Base-by-base conservation (phyloP, 1,140 invertebrate genomes). In the Platyscapa corneri region DNA sequence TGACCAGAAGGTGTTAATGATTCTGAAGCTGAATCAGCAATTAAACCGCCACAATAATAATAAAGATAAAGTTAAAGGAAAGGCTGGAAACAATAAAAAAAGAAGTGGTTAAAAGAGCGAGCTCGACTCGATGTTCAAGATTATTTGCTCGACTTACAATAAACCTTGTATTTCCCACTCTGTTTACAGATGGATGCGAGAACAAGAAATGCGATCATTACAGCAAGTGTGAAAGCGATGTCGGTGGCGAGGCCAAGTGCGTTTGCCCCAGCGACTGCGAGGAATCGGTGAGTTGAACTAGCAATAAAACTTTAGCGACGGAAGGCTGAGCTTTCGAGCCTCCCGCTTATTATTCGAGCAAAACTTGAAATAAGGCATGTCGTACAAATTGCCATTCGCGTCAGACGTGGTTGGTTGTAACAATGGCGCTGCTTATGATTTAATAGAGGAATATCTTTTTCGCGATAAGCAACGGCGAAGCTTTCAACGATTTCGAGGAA, bases 151-250 rank as follows among this genome's bases (percentile, higher is more conserved):
- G 27, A 46, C 37, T 46, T 30, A 60, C 34, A 42, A 27, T 46
- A 49, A 74, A 56, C 70, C 46, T 53, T 46, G 14, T 60, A 20
- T 60, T 76, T 83, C 10, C 8, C 27, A 75, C n/a, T 83, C 23
- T 77, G 20, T 42, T 89, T 95, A 60, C 94, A 97, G 98, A 97
- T 94, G 97, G 97, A 42, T 99, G 97, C 92, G 97, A 97, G 90
- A 96, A 96, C 86, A 97, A 96, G 89, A 96, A 96, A 89, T 99
- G 98, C 92, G 96, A 98, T 72, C 96, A 95, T 92, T 97, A 98
- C 91, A 95, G 96, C 1, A 94, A 96, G 37, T 98, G 98, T 92
- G 96, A 98, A 90, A 96, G 95, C 84, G 96, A 97, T 90, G 95
- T 94, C 18, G 92, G 93, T n/a, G 95, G 95, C 1, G 95, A 96